Conservation (phyloP, 1,140 invertebrate species). For the Pogonomyrmex californicus region DNA sequence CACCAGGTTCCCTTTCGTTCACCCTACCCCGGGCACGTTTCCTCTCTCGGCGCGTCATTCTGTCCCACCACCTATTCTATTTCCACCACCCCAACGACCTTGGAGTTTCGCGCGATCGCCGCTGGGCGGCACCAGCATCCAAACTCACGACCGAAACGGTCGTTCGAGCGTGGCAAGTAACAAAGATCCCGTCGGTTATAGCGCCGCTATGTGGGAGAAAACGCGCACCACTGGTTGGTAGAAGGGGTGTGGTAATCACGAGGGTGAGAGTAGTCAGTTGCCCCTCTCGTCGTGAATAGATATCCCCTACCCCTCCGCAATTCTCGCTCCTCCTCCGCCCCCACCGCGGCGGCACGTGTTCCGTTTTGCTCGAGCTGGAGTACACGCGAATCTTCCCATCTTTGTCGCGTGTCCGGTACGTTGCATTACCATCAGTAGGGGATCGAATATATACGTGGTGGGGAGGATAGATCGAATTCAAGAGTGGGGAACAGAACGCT, state of each 20-base stretch:
- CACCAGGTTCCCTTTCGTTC: constrained; percentile 64
- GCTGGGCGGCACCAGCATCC: constrained; percentile 76
- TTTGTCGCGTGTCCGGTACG: constrained; percentile 40
- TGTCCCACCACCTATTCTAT: constrained; percentile 37
- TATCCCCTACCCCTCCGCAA: constrained; percentile 23
- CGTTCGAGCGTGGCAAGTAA: constrained; percentile 73
- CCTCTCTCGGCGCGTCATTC: constrained; percentile 39
- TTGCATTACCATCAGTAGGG: constrained; percentile 54
- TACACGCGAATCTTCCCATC: constrained; percentile 44
- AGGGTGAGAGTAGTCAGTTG: constrained; percentile 68
- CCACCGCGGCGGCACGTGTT: constrained; percentile 64
- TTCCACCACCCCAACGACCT: constrained; percentile 41
- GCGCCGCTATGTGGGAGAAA: constrained; percentile 74
- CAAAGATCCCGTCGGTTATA: constrained; percentile 73
- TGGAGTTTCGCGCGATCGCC: constrained; percentile 70
- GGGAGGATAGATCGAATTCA: constrained; percentile 37
- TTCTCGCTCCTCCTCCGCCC: constrained; percentile 73
- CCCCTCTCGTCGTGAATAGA: constrained; percentile 66
- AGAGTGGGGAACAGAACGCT: constrained; percentile 77
- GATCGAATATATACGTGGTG: constrained; percentile 16
- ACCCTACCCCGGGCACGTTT: constrained; percentile 45
- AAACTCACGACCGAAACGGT: constrained; percentile 66
- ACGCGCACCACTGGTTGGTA: constrained; percentile 72
- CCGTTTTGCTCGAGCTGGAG: constrained; percentile 62
- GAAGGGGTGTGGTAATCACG: constrained; percentile 73